These are phyloP conservation scores for Parotia lawesii DNA, from an alignment of 2,113 vertebrate genomes.

Conservation along the genomic window DNA sequence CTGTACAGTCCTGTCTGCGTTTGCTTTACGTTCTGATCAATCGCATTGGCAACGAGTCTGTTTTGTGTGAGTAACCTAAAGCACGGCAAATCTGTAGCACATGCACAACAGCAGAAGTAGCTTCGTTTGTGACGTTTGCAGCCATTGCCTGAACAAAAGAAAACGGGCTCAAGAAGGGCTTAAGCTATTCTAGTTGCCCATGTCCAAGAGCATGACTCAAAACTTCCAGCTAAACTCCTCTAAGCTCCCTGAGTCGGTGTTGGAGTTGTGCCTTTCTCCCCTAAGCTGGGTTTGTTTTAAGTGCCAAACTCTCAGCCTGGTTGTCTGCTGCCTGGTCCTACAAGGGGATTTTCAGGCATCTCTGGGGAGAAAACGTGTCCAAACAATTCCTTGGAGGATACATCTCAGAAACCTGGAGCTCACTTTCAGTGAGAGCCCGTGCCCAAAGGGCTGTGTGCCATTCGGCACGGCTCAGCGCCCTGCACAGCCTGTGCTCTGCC, in stretches of 20 bases:
- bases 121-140: not conserved
- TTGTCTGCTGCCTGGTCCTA: not conserved
- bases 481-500: not conserved
- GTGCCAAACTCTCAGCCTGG: not conserved
- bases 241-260: not conserved
- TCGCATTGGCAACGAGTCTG: fast-evolving
- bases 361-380: not conserved
- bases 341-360: not conserved
- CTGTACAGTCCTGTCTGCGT: not conserved
- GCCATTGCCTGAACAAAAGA: not conserved
- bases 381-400: not conserved
- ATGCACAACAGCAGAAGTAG: not conserved
- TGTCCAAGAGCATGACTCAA: not conserved
- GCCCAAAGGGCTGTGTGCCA: fast-evolving
- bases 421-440: fast-evolving
- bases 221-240: not conserved
- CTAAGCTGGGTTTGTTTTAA: fast-evolving
- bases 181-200: not conserved
- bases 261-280: not conserved
- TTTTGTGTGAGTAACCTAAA: not conserved
- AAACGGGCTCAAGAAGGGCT: not conserved
- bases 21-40: not conserved
- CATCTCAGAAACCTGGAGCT: not conserved
- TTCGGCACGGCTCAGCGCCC: fast-evolving
- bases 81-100: not conserved